Evolutionary conservation across 1,140 invertebrate species (phyloP).

Genomic region (Nasonia vitripennis): DNA sequence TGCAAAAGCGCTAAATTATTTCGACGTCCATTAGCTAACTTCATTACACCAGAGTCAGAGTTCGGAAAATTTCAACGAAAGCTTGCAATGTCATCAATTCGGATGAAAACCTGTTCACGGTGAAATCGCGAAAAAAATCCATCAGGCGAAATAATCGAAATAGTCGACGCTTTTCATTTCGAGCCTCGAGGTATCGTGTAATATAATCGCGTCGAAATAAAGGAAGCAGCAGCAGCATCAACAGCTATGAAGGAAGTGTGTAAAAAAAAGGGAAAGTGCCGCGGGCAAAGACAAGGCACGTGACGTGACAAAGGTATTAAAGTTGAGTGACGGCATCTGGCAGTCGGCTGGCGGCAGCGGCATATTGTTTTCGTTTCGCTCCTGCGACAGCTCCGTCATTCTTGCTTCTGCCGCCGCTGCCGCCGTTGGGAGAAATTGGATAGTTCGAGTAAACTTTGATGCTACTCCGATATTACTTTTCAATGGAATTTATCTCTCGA

Average conservation of each 20-base stretch:
- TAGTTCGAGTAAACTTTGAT: slow-evolving; percentile 42
- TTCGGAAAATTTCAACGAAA: no score
- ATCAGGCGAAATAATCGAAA: no score
- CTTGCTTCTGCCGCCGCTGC: slow-evolving; percentile 4
- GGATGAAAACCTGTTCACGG: no score
- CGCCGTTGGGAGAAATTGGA: slow-evolving; percentile 33
- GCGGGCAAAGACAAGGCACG: neutral
- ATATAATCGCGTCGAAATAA: neutral
- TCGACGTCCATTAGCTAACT: no score
- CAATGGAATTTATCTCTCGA: slow-evolving; percentile 41
- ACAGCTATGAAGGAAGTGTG: neutral
- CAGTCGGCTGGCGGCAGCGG: neutral
- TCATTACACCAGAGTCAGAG: no score
- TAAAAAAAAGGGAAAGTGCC: slow-evolving; percentile 1
- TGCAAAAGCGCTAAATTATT: no score
- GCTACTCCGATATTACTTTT: slow-evolving; percentile 45
- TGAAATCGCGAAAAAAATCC: no score
- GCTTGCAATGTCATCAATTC: no score
- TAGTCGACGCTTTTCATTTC: no score
- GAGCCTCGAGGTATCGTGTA: no score
- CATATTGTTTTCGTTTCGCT: slow-evolving; percentile 44
- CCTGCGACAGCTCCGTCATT: slow-evolving; percentile 29
- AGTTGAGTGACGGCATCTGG: slow-evolving; percentile 37
- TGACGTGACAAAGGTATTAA: slow-evolving; percentile 37
- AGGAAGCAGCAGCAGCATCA: neutral